Evolutionary conservation across 2,113 vertebrate genomes (phyloP).

Genomic region (Mohoua ochrocephala): DNA sequence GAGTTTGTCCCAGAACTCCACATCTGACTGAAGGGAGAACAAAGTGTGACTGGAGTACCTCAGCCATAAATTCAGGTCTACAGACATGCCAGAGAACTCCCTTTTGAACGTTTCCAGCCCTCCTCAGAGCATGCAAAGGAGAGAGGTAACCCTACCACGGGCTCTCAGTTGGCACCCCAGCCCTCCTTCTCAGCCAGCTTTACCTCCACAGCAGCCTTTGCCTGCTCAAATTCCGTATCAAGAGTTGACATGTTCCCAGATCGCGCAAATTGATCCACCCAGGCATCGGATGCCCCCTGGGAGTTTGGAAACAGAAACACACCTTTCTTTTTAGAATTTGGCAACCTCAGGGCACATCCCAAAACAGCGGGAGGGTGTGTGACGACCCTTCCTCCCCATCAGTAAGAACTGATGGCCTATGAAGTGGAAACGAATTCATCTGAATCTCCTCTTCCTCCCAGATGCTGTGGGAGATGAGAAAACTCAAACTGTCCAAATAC

Average conservation of each 20-base stretch:
- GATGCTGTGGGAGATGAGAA: background rate
- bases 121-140: slow-evolving; percentile 18
- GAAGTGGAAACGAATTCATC: background rate
- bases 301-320: slow-evolving; percentile 44
- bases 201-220: slow-evolving; percentile 96
- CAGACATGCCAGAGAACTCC: background rate
- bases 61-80: background rate
- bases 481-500: background rate
- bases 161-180: background rate
- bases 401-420: background rate
- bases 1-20: slow-evolving; percentile 99
- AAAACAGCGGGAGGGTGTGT: background rate
- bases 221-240: slow-evolving; percentile 90
- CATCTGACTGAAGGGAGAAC: slow-evolving; percentile 84
- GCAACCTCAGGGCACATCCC: background rate
- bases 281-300: slow-evolving; percentile 86
- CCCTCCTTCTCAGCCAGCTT: slow-evolving; percentile 22
- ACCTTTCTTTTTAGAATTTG: slow-evolving; percentile 17
- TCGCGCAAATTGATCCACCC: slow-evolving; percentile 91
- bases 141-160: background rate
- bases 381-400: background rate
- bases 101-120: background rate
- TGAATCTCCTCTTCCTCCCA: background rate
- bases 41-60: background rate
- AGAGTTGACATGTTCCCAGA: slow-evolving; percentile 64